Evolutionary conservation across 2,113 vertebrate species (phyloP).

Genomic region (Polypterus bichir): DNA sequence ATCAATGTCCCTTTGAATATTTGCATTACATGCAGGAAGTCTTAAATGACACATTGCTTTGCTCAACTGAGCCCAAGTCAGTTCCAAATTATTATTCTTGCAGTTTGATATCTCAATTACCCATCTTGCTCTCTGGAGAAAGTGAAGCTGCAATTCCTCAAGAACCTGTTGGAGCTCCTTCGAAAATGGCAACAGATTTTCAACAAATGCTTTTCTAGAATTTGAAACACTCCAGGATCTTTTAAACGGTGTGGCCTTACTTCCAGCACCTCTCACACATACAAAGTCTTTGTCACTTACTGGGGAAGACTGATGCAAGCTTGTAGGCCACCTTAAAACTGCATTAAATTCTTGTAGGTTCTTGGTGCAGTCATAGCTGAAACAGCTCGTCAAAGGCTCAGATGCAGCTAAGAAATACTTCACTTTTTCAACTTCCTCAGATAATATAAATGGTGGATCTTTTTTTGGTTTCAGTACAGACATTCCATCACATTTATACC

Average conservation of each 20-base stretch:
- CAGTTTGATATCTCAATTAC: constrained; percentile 55
- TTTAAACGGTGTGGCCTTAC: constrained; percentile 14
- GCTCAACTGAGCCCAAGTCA: constrained; percentile 63
- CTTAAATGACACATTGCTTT: constrained; percentile 38
- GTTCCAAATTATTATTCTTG: constrained; percentile 52
- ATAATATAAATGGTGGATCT: constrained; percentile 46
- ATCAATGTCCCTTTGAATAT: constrained; percentile 59
- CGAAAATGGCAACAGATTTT: constrained; percentile 47
- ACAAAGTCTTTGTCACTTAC: background rate
- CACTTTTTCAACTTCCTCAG: constrained; percentile 28
- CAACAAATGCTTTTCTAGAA: constrained; percentile 21
- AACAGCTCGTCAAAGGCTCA: constrained; percentile 19
- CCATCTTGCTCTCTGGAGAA: constrained; percentile 72
- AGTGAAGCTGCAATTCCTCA: constrained; percentile 54
- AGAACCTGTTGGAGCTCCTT: constrained; percentile 45
- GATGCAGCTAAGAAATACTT: constrained; percentile 19
- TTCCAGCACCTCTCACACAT: background rate
- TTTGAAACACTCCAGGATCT: constrained; percentile 72
- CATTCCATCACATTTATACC: constrained; percentile 49
- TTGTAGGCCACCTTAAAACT: constrained; percentile 13
- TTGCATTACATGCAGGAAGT: constrained; percentile 78
- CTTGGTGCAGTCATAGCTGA: constrained; percentile 44
- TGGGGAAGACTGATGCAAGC: background rate
- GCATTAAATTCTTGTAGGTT: constrained; percentile 52
- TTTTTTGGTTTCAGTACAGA: constrained; percentile 58